A percentile compares a stretch with the other conserved stretches of the same genome.
These are phyloP conservation scores for Hirudo medicinalis DNA, from an alignment of 1,140 invertebrate species.

Conservation along the genomic window DNA sequence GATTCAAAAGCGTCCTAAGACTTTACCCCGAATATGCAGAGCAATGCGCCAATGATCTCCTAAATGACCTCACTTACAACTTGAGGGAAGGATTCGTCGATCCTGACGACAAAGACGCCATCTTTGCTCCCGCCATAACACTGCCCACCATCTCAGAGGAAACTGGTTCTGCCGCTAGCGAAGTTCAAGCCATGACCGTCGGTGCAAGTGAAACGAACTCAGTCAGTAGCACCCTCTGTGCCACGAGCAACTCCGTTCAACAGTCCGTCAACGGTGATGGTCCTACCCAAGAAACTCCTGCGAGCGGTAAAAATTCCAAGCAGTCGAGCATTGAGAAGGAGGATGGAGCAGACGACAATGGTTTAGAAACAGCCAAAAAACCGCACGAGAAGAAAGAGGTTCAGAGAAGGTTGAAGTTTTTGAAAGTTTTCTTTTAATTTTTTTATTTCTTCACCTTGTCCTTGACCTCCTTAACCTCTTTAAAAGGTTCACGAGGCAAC, in stretches of 20 bases:
- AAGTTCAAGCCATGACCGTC: background rate
- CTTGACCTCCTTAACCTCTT: background rate
- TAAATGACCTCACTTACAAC: constrained; percentile 81
- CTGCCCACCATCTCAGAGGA: constrained; percentile 18
- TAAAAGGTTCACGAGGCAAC: background rate
- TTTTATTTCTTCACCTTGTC: background rate
- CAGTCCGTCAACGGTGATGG: background rate
- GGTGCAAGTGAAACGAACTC: background rate
- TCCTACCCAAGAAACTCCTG: background rate
- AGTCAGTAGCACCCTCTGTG: background rate
- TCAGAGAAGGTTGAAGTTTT: background rate
- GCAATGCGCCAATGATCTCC: constrained; percentile 75
- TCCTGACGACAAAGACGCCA: constrained; percentile 13
- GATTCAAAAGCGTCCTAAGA: constrained; percentile 67
- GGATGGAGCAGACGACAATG: background rate
- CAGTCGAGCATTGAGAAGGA: background rate
- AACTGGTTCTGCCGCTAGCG: background rate
- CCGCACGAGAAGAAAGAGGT: background rate
- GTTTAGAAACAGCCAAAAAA: background rate
- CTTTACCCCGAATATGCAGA: constrained; percentile 75
- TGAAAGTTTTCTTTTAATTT: background rate
- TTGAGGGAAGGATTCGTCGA: constrained; percentile 61
- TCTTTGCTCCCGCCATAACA: constrained; percentile 16
- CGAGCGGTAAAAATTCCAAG: background rate
- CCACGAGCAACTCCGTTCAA: background rate